These are phyloP conservation scores for Andrena cerasifolii DNA, from an alignment of 1,140 invertebrate species.

Conservation along the genomic window DNA sequence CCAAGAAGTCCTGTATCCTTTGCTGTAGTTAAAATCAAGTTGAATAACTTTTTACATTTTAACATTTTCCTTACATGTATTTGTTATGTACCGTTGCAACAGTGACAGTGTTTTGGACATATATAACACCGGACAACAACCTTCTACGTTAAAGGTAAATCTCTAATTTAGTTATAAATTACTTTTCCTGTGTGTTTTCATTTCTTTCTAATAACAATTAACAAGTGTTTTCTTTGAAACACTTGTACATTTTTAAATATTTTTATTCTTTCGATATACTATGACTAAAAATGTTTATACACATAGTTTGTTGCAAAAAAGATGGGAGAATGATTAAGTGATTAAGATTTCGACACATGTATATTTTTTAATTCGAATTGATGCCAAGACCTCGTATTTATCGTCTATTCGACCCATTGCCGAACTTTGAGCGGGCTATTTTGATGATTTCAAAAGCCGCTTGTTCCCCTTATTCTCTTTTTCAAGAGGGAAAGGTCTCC, in stretches of 20 bases:
- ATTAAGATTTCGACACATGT: no score
- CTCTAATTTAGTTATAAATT: not conserved
- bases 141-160: slow-evolving; percentile 64
- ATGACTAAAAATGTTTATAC: not conserved
- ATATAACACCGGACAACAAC: slow-evolving; percentile 65
- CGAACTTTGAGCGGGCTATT: slow-evolving; percentile 29
- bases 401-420: not conserved
- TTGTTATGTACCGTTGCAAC: slow-evolving; percentile 10
- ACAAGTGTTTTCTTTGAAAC: not conserved
- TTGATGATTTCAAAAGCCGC: slow-evolving; percentile 42
- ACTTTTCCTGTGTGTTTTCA: slow-evolving; percentile 3
- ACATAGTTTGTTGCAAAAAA: not conserved
- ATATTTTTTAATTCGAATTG: not conserved
- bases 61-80: slow-evolving; percentile 34
- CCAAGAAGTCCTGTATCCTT: slow-evolving; percentile 67
- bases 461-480: slow-evolving; percentile 61
- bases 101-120: slow-evolving; percentile 72
- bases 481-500: slow-evolving; percentile 66
- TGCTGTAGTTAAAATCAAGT: slow-evolving; percentile 5
- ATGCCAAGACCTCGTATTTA: not conserved
- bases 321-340: not conserved
- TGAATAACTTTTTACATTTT: not conserved
- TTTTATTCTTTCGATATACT: slow-evolving; percentile 1
- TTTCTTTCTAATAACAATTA: not conserved
- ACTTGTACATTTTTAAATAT: slow-evolving; percentile 22